Evolutionary conservation across 1,140 invertebrate species (phyloP).

Genomic region (Ruditapes philippinarum): DNA sequence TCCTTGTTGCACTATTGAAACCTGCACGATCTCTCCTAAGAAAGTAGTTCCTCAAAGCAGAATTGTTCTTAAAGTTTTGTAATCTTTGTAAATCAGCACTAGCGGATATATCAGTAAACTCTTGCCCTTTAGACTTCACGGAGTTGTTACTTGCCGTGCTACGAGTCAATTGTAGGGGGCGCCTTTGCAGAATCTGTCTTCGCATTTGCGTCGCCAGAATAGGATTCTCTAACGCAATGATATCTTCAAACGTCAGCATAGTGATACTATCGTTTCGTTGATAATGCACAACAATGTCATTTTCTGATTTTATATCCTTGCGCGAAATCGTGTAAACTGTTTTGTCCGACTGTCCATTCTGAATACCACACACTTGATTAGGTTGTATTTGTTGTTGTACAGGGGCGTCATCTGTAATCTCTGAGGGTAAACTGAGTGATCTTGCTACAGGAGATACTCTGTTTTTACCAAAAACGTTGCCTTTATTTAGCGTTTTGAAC

Average conservation of each 20-base stretch:
- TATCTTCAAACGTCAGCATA: constrained; percentile 70
- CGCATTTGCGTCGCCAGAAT: constrained; percentile 53
- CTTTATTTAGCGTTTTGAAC: constrained; percentile 58
- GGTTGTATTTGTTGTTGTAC: neutral
- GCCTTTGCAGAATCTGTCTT: constrained; percentile 55
- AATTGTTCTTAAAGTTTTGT: constrained; percentile 71
- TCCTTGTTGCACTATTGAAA: constrained; percentile 75
- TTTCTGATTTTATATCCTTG: constrained; percentile 4
- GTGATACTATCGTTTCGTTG: constrained; percentile 69
- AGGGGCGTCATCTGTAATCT: neutral
- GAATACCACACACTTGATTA: neutral
- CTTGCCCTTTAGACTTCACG: constrained; percentile 48
- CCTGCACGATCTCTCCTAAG: constrained; percentile 67
- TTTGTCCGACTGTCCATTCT: constrained; percentile 15
- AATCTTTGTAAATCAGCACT: constrained; percentile 74
- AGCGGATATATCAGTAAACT: constrained; percentile 77
- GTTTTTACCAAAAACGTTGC: constrained; percentile 48
- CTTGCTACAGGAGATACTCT: constrained; percentile 9
- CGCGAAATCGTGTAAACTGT: constrained; percentile 32
- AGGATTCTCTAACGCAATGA: constrained; percentile 73
- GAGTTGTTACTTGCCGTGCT: constrained; percentile 72
- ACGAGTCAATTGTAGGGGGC: constrained; percentile 59
- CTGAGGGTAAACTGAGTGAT: constrained; percentile 50
- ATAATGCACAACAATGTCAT: constrained; percentile 73
- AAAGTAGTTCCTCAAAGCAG: constrained; percentile 74